Evolutionary conservation across 2,888 invertebrate genomes (phyloP), one percentile per base, ranked within the genome.

Genomic region (Cantharis rustica): DNA sequence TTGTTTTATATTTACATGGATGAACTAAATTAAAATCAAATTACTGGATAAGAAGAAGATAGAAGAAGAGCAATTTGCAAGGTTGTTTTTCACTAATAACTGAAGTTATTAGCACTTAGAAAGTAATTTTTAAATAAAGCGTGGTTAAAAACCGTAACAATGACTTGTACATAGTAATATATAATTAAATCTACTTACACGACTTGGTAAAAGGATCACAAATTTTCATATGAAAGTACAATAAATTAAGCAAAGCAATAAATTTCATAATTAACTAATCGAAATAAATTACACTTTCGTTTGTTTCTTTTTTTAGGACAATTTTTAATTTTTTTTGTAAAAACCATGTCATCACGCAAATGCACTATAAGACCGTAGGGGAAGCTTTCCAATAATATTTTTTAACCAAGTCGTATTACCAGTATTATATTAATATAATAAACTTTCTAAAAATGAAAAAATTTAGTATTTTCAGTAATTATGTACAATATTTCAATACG

Each of bases 41-140:
- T 47, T 47, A 47, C n/a, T n/a, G 47, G 9, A 47, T n/a, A 7
- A 23, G 23, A 23, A 23, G n/a, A 47, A n/a, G n/a, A 13, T n/a
- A 47, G 1, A 47, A 47, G 47, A 47, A 47, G 47, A 10, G 7
- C 47, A 47, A 47, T 47, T 47, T 47, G 7, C 47, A n/a, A n/a
- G 47, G n/a, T 47, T 47, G 13, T 7, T 47, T 47, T 31, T 31
- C 10, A 9, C 20, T 17, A 16, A 66, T 20, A 66, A 20, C 16
- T 66, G 13, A 63, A n/a, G 17, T 66, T 66, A 66, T 66, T 23
- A 20, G 23, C 64, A 66, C 64, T 20, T 66, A 66, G 64, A 66
- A 66, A 66, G 64, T 66, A 66, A 16, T 63, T 63, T 63, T 63
- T 66, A 66, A n/a, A 66, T 66, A n/a, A 66, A n/a, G n/a, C 47